Conservation (phyloP, 1,140 invertebrate species). For the Eumeta japonica region DNA sequence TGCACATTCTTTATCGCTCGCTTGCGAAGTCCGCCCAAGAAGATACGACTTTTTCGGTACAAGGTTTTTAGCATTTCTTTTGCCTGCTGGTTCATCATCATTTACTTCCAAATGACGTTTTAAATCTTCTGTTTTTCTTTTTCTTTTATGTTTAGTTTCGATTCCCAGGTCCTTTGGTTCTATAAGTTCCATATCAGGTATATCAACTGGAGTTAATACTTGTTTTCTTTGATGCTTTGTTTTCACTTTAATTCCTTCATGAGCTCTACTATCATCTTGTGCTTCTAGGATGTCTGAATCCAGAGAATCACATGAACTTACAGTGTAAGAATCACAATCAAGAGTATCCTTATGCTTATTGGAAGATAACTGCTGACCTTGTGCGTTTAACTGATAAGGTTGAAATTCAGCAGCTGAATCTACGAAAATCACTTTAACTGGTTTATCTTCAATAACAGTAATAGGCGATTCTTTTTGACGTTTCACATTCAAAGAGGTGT, state of each 20-base stretch:
- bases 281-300: slow-evolving; percentile 37
- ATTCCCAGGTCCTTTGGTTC: slow-evolving; percentile 40
- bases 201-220: slow-evolving; percentile 48
- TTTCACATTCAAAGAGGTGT: slow-evolving; percentile 38
- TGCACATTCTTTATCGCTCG: too few relatives aligned
- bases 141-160: slow-evolving; percentile 38
- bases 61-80: slow-evolving; percentile 26
- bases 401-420: slow-evolving; percentile 29
- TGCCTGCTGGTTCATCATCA: background rate
- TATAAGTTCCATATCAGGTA: slow-evolving; percentile 49
- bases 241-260: slow-evolving; percentile 38
- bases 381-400: slow-evolving; percentile 29
- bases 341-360: slow-evolving; percentile 15
- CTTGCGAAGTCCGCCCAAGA: slow-evolving; percentile 20
- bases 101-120: slow-evolving; percentile 12
- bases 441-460: slow-evolving; percentile 44
- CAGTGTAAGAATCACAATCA: slow-evolving; percentile 19
- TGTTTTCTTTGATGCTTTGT: slow-evolving; percentile 54
- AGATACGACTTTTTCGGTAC: slow-evolving; percentile 47
- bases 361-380: slow-evolving; percentile 37
- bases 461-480: slow-evolving; percentile 35
- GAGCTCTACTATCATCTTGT: slow-evolving; percentile 23
- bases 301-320: slow-evolving; percentile 32
- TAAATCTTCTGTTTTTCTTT: slow-evolving; percentile 36
- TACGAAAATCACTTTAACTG: slow-evolving; percentile 45